Base-by-base conservation (phyloP, 2,888 invertebrate genomes). In the Molorchus minor region DNA sequence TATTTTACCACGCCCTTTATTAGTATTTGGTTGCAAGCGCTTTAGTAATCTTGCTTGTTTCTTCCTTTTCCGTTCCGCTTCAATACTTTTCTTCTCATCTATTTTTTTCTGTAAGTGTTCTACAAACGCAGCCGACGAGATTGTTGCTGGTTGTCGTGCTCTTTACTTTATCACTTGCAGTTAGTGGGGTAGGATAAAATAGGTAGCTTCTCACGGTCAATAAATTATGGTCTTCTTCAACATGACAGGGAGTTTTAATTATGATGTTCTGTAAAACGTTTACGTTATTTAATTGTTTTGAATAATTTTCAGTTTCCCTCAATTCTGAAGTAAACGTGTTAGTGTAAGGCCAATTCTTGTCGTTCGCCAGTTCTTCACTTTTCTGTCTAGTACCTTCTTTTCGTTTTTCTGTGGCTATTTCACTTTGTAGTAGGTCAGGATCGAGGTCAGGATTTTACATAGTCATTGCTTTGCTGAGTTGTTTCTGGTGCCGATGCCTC, bases 11-110 rank as follows among this genome's bases (percentile, higher is more conserved):
- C 41, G 41, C 41, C 41, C 20, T 41, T 41, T 41, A 17, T 41
- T 41, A 19, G 41, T 41, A 19, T 41, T 41, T 41, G 41, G 41
- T 41, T 41, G 41, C 41, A 41, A 17, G 17, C 16, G 20, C 41
- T 17, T 41, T 41, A 41, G 20, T 41, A 41, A 41, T 41, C 41
- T 41, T 41, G 41, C 41, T 41, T 41, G 19, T 41, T 41, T 41
- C 41, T 41, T 41, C 20, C 41, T 41, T 20, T 41, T 41, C 41
- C 10, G 41, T 41, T 41, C 41, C 17, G 17, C 41, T 20, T 41
- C 19, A n/a, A 41, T 5, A 41, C 20, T 41, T 41, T 41, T 41
- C 20, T 41, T 41, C 20, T 41, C 41, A 41, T 41, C 41, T 41
- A 41, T 41, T 41, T 41, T 15, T 41, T 17, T 41, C 20, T 41